A percentile compares a stretch with the other conserved stretches of the same genome.
Evolutionary conservation across 92 coral and sea anemone genomes (phyloP).

Genomic region (Palythoa grandis): DNA sequence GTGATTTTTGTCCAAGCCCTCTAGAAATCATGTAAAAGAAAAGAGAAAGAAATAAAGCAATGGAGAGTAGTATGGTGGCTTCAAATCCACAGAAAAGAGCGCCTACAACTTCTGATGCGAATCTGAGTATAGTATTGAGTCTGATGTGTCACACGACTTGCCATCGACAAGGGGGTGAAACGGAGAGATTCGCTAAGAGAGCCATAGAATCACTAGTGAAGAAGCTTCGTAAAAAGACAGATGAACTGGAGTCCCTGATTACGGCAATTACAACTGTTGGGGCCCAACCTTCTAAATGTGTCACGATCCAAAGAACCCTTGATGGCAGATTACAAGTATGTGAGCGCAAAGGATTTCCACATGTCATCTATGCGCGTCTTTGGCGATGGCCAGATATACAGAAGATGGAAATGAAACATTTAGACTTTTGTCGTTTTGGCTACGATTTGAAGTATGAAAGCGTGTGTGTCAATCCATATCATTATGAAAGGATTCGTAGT

Average conservation of each 20-base stretch:
- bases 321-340: conserved; percentile 99
- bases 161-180: conserved; percentile 98
- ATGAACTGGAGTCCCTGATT: conserved; percentile 94
- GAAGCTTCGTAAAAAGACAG: conserved; percentile 97
- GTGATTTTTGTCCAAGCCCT: conserved; percentile 50
- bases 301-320: conserved; percentile 95
- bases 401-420: conserved; percentile 99
- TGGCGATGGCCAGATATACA: conserved; percentile 99
- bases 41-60: conserved; percentile 71
- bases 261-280: conserved; percentile 93
- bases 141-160: conserved; percentile 98
- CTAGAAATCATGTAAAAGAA: conserved; percentile 54
- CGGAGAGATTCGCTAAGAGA: conserved; percentile 99
- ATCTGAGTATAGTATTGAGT: conserved; percentile 94
- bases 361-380: conserved; percentile 97
- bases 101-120: conserved; percentile 98
- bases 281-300: conserved; percentile 96
- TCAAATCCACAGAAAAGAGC: conserved; percentile 93
- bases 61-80: conserved; percentile 89
- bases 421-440: conserved; percentile 98
- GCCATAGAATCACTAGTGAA: conserved; percentile 98
- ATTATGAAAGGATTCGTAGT: conserved; percentile 96
- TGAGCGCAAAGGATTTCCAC: conserved; percentile 99
- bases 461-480: conserved; percentile 99
- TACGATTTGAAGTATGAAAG: conserved; percentile 98